Conservation (phyloP, 2,888 invertebrate genomes). For the Lasioglossum malachurum region DNA sequence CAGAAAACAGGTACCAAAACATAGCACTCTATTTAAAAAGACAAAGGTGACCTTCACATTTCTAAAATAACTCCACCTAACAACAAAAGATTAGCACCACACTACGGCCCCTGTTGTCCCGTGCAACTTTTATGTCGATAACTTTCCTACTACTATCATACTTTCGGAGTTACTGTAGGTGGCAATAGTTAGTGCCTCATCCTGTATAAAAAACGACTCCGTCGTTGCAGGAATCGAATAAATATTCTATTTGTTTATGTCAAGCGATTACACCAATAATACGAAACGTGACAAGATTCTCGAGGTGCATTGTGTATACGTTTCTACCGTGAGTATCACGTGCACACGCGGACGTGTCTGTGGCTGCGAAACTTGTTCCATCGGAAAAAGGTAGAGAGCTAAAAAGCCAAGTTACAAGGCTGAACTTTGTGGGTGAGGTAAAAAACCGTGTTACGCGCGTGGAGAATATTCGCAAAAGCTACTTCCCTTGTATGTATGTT, state of each 20-base stretch:
- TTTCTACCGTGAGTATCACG: slow-evolving; percentile 19
- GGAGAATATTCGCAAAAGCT: not conserved
- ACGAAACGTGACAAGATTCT: slow-evolving; percentile 21
- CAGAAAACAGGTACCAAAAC: no score
- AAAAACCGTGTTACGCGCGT: slow-evolving; percentile 15
- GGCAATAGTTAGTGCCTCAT: no score
- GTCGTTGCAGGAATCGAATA: no score
- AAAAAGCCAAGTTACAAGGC: slow-evolving; percentile 24
- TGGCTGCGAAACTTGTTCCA: slow-evolving; percentile 7
- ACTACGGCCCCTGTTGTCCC: no score
- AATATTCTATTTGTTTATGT: not conserved
- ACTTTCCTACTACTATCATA: no score
- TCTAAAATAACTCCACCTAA: no score
- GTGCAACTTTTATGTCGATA: no score
- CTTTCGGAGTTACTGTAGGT: no score
- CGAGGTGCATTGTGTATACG: slow-evolving; percentile 14
- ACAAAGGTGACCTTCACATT: no score
- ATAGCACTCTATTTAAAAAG: no score
- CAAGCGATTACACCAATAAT: not conserved
- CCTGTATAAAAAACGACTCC: no score
- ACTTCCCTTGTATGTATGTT: not conserved
- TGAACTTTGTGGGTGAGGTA: not conserved
- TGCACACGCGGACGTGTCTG: slow-evolving; percentile 13
- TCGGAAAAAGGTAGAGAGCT: not conserved
- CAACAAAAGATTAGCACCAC: no score